Evolutionary conservation across 1,140 invertebrate species (phyloP).

Genomic region (Hydropsyche tenuis): DNA sequence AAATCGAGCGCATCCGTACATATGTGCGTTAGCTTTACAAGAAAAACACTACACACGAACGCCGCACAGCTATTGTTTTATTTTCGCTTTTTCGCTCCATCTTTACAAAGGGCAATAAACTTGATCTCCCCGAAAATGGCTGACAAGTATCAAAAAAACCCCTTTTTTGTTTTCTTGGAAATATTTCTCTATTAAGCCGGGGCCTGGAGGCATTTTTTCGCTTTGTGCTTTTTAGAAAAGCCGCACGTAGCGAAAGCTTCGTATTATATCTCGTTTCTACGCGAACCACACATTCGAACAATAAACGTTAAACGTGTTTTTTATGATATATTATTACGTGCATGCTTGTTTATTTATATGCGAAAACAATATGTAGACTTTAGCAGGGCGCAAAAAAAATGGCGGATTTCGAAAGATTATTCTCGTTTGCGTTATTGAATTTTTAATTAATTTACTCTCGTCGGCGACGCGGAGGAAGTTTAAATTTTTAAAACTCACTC

Average conservation of each 20-base stretch:
- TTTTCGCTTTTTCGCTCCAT: background rate
- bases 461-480: background rate
- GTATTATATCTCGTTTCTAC: background rate
- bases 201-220: slow-evolving; percentile 7
- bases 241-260: slow-evolving; percentile 4
- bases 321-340: too few relatives aligned
- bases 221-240: slow-evolving; percentile 23
- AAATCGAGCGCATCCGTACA: background rate
- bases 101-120: slow-evolving; percentile 22
- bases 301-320: too few relatives aligned
- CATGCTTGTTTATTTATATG: too few relatives aligned
- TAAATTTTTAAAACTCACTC: background rate
- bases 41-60: background rate
- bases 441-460: slow-evolving; percentile 5
- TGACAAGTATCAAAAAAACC: slow-evolving; percentile 19
- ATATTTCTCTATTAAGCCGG: slow-evolving; percentile 29
- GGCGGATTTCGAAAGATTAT: too few relatives aligned
- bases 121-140: slow-evolving; percentile 24
- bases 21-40: background rate
- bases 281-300: background rate
- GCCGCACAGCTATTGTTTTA: slow-evolving; percentile 2
- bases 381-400: too few relatives aligned
- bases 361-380: too few relatives aligned
- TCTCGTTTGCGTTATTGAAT: background rate
- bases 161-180: slow-evolving; percentile 24